Base-by-base conservation (phyloP, 2,888 invertebrate genomes). In the Bellardia bayeri region DNA sequence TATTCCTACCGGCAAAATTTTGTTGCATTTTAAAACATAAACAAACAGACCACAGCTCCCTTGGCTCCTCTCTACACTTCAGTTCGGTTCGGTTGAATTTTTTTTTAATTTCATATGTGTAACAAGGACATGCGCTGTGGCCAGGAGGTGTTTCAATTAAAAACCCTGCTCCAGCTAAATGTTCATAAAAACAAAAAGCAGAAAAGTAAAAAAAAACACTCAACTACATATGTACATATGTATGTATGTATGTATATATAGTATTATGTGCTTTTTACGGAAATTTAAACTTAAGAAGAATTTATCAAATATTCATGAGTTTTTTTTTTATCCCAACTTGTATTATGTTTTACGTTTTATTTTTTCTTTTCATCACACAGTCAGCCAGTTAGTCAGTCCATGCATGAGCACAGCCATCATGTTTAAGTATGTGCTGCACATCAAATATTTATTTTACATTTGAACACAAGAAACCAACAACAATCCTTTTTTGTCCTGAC, bases 1-100 rank as follows among this genome's bases (percentile, higher is more conserved):
- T 74, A 66, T 88, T 75, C 81, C 85, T 89, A 85, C 89, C 89
- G 89, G 89, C 87, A 79, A 88, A 89, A 76, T 85, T 30, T 72
- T 83, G 56, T 88, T 66, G 30, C 69, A 80, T 79, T 82, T 85
- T 78, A 84, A 86, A 88, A 88, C 78, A 88, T 89, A 89, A 89
- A 89, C 88, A 89, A 89, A 89, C 86, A 79, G 75, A 71, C 61
- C 45, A 76, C 45, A 82, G 40, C n/a, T 64, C 49, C 40, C 68
- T 66, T 79, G 30, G n/a, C 51, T 33, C 40, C n/a, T 14, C 40
- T 11, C 56, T 58, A 5, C 54, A 0, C 49, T 49, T n/a, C 42
- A 30, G 56, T 14, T 30, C 33, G 4, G 6, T 54, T 37, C 8
- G 8, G 42, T 42, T 71, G 33, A 49, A 37, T 37, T 84, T 61